A percentile compares a stretch with the other conserved stretches of the same genome.
Evolutionary conservation across 2,888 invertebrate species (phyloP).

Genomic region (Abscondita cerata): DNA sequence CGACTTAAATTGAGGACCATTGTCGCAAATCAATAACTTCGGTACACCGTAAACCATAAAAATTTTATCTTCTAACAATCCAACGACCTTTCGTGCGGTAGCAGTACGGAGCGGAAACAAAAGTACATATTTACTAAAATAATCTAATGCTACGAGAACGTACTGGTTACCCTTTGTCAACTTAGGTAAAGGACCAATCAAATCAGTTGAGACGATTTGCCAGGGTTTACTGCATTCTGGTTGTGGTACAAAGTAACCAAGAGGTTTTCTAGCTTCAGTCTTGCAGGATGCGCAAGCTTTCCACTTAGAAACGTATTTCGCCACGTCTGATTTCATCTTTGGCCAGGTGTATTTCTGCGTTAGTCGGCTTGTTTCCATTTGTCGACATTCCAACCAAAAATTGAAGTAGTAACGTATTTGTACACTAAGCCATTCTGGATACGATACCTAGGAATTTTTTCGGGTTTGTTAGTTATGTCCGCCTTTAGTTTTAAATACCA

Average conservation of each 20-base stretch:
- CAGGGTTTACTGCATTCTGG: not conserved
- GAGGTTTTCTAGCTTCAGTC: no score
- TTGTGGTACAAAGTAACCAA: not conserved
- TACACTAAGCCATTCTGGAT: no score
- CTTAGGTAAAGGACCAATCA: constrained; percentile 1
- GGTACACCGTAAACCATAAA: constrained; percentile 11
- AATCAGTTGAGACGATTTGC: not conserved
- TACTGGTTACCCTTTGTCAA: not conserved
- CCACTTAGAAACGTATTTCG: no score
- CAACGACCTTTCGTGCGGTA: not conserved
- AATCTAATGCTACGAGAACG: not conserved
- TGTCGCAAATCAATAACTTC: constrained; percentile 5
- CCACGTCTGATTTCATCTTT: no score
- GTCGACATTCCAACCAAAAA: no score
- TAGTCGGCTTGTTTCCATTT: no score
- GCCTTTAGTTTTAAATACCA: no score
- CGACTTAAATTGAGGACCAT: constrained; percentile 6
- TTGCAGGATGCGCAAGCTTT: no score
- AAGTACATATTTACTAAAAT: constrained; percentile 1
- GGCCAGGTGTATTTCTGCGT: no score
- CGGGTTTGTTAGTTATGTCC: no score
- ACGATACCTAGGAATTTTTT: no score
- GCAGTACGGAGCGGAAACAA: not conserved
- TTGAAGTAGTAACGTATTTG: no score
- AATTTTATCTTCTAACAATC: not conserved